Evolutionary conservation across 2,113 vertebrate species (phyloP), one percentile per base, ranked within the genome.

Genomic region (Galeopterus variegatus): DNA sequence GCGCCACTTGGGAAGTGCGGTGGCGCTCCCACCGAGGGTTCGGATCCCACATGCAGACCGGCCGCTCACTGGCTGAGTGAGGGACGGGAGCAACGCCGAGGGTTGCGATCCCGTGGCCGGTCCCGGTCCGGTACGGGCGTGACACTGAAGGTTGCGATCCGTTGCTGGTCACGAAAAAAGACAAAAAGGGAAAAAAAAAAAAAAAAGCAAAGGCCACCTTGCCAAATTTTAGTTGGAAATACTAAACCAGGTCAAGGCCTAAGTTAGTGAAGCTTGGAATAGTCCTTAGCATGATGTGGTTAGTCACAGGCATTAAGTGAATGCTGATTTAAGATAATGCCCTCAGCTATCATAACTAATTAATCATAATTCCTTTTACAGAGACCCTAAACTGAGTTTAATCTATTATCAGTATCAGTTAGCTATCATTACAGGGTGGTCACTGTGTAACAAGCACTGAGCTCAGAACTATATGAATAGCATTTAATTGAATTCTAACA

Each of bases 181-280:
- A n/a, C n/a, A n/a, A n/a, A n/a, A n/a, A n/a, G n/a, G n/a, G n/a
- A n/a, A n/a, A n/a, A n/a, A n/a, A n/a, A n/a, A n/a, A n/a, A n/a
- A n/a, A n/a, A 73, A 85, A 12, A 28, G 72, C 33, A 67, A 52
- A 82, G 52, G 77, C 50, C 10, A 24, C 52, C 89, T 18, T 96
- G 70, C 77, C 90, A 82, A 77, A 82, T 60, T 92, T 73, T 36
- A 82, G 64, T 11, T 81, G 64, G 67, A 62, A 73, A 90, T 28
- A 87, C 24, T 12, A 79, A 81, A 58, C 24, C 80, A 33, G 64
- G 21, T 73, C 54, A 88, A 93, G 77, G 54, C 31, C 77, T 79
- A 28, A 12, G 41, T 77, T 14, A 14, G 60, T 19, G 58, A 72
- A 58, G 50, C n/a, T 69, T 70, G 0, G 14, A 56, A 50, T 11